Conservation (phyloP, 2,113 vertebrate genomes). For the Lepus americanus region DNA sequence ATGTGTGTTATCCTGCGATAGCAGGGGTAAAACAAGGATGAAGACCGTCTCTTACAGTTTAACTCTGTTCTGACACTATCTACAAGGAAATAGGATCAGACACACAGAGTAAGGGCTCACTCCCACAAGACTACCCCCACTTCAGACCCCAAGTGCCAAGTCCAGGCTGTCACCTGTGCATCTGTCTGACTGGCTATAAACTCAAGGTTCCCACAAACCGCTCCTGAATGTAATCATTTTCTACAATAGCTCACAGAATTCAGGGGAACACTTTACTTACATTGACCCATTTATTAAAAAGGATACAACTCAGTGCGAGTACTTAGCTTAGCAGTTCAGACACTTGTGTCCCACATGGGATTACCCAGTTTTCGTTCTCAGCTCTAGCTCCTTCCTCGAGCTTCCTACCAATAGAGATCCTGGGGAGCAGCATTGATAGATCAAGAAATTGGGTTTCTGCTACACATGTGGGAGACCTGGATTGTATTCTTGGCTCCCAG, state of each 20-base stretch:
- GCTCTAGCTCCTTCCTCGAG: no score
- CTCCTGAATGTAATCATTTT: not conserved
- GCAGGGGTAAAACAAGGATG: no score
- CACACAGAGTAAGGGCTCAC: not conserved
- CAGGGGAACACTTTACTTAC: not conserved
- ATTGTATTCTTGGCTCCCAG: no score
- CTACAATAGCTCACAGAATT: not conserved
- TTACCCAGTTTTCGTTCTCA: no score
- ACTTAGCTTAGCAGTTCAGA: no score
- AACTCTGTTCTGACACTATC: not conserved
- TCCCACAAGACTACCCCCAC: not conserved
- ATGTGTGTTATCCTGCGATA: no score
- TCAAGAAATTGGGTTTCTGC: no score
- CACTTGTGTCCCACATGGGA: no score
- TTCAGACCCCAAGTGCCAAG: not conserved
- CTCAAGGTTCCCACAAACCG: not conserved
- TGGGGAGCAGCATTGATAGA: no score
- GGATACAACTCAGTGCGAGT: not conserved
- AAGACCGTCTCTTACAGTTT: not conserved
- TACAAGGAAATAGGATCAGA: not conserved
- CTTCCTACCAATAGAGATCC: no score
- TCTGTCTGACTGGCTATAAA: not conserved
- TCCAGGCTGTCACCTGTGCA: not conserved
- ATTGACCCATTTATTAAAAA: not conserved
- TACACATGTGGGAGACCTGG: no score